Evolutionary conservation across 2,113 vertebrate genomes (phyloP), one percentile per base, ranked within the genome.

Genomic region (Cairina moschata): DNA sequence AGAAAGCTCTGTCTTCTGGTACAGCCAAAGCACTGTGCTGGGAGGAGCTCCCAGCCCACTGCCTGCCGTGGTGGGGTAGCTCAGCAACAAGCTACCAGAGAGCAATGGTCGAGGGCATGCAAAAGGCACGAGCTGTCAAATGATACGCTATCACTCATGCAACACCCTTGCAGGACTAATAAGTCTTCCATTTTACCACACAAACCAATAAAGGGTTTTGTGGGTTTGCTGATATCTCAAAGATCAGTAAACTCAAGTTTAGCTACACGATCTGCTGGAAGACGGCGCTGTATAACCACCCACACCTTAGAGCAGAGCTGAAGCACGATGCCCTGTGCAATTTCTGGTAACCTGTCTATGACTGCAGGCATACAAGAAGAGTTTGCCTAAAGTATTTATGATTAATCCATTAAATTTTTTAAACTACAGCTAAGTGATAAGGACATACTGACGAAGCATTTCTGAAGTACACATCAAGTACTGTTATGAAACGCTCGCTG

Each of bases 301-400:
- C n/a, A 25, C 16, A 31, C 10, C 17, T 7, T 31, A 17, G 46
- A 42, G 54, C 71, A 32, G 36, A 60, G 63, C 7, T 26, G 46
- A 48, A 69, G 29, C 71, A 52, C 34, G 28, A 46, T 42, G 66
- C 52, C 46, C 52, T 6, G 26, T 6, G 25, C 44, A 29, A 25
- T 13, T 26, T 13, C 8, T 6, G 52, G 32, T 14, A 58, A 63
- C 32, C 46, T 69, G 36, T 8, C 29, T 15, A 3, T 4, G 25
- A 7, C 63, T 46, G 36, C 48, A 83, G 48, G 42, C 34, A 42
- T 6, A 54, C 21, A 11, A 62, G 71, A 72, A 38, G 9, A 23
- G 25, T 34, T 46, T 80, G 22, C 65, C 55, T 94, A 13, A 83
- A 93, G 68, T 83, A 86, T 77, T 83, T 81, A 81, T 29, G 38